Evolutionary conservation across 2,888 invertebrate genomes (phyloP).

Genomic region (Dinocampus coccinellae): DNA sequence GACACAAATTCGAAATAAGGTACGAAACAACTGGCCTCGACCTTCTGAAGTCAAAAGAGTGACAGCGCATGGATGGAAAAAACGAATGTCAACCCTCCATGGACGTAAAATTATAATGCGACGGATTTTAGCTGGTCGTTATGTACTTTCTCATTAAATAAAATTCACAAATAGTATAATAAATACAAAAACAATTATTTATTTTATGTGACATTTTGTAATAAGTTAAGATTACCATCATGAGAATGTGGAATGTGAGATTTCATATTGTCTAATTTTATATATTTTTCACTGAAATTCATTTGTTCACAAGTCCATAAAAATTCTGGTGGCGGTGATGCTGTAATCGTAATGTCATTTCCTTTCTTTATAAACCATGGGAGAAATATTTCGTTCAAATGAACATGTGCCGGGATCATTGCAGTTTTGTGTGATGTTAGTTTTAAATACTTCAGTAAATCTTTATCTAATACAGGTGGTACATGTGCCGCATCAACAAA

Average conservation of each 20-base stretch:
- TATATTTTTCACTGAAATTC: constrained; percentile 48
- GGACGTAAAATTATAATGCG: constrained; percentile 83
- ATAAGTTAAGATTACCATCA: background rate
- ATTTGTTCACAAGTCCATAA: constrained; percentile 63
- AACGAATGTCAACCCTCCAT: constrained; percentile 77
- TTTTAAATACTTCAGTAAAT: constrained; percentile 49
- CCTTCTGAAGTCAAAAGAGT: constrained; percentile 81
- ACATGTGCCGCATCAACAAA: constrained; percentile 50
- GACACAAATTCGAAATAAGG: constrained; percentile 67
- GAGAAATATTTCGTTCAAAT: constrained; percentile 57
- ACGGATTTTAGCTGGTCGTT: constrained; percentile 81
- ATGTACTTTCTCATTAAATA: constrained; percentile 77
- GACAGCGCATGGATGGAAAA: constrained; percentile 78
- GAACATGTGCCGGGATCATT: constrained; percentile 64
- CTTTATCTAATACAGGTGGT: constrained; percentile 48
- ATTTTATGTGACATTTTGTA: background rate
- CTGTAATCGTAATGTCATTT: constrained; percentile 55
- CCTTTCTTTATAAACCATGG: constrained; percentile 44
- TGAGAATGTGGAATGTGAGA: background rate
- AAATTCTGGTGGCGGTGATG: constrained; percentile 60
- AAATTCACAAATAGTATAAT: background rate
- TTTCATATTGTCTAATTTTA: constrained; percentile 4
- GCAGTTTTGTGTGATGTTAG: constrained; percentile 47
- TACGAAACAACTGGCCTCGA: constrained; percentile 80
- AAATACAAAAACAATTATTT: background rate